phyloP scores from a whole-genome alignment of 1,140 invertebrate genomes.

The Euura saliciscinereae region DNA sequence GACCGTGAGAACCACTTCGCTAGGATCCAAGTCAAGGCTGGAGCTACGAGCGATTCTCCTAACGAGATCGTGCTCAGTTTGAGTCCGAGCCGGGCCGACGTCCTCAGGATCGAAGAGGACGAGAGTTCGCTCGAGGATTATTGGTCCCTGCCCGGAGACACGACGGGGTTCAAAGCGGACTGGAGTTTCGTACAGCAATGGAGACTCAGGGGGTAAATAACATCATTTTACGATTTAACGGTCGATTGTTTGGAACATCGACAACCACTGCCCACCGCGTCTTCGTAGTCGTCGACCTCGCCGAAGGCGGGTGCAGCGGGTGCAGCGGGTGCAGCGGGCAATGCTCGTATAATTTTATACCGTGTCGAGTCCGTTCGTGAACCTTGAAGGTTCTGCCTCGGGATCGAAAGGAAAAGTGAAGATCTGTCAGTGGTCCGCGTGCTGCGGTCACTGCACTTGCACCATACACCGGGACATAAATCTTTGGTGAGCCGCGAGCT shows the following conservation, averaged over 20 bases:
- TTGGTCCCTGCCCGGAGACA: constrained; percentile 54
- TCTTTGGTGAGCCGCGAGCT: background rate
- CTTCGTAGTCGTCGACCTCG: background rate
- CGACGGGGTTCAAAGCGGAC: constrained; percentile 59
- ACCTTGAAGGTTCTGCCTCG: constrained; percentile 1
- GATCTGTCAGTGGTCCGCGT: background rate
- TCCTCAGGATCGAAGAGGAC: constrained; percentile 54
- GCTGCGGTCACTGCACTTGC: background rate
- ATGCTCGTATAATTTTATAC: too few relatives aligned
- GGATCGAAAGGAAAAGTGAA: background rate
- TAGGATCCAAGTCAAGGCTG: background rate
- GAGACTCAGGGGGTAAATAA: constrained; percentile 66
- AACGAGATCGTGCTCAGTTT: constrained; percentile 61
- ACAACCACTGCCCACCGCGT: background rate
- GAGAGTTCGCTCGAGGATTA: constrained; percentile 56
- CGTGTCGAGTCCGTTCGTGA: background rate
- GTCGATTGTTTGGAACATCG: constrained; percentile 12
- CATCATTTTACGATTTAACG: constrained; percentile 25
- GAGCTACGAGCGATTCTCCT: background rate
- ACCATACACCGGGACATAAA: background rate
- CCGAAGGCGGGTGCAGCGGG: background rate
- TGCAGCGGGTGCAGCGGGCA: too few relatives aligned
- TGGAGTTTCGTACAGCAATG: constrained; percentile 78
- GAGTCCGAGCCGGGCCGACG: constrained; percentile 57
- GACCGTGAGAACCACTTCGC: background rate